These are phyloP conservation scores for Onthophagus sagittarius DNA, from an alignment of 2,888 invertebrate genomes.

Conservation along the genomic window DNA sequence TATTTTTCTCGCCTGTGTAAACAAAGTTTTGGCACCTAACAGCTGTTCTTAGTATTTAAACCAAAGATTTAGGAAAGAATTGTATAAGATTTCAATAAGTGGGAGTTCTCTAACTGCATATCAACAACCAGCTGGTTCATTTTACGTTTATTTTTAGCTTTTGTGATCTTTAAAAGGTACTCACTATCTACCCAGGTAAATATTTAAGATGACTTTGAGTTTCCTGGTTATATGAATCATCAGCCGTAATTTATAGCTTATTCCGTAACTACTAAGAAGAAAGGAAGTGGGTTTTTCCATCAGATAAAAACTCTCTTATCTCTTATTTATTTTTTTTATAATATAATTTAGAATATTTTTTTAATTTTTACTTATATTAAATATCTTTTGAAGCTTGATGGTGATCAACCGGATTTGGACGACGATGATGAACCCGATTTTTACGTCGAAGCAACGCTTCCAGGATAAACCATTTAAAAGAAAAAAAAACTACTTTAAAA, in stretches of 20 bases:
- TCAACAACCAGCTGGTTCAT: neutral
- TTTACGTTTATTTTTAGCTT: neutral
- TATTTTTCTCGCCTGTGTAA: neutral
- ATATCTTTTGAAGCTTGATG: conserved; percentile 67
- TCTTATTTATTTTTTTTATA: neutral
- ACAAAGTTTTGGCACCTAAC: neutral
- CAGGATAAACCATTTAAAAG: conserved; percentile 55
- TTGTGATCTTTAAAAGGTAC: neutral
- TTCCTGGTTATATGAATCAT: neutral
- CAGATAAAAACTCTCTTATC: too few species aligned
- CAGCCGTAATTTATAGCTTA: neutral
- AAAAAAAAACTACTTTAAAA: too few species aligned
- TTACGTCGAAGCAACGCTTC: conserved; percentile 86
- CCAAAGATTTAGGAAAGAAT: neutral
- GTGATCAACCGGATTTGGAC: conserved; percentile 74
- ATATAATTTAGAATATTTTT: neutral
- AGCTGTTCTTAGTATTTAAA: neutral
- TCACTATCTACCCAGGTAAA: neutral
- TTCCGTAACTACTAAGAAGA: neutral
- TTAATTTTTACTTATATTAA: conserved; percentile 24
- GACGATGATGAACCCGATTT: conserved; percentile 90
- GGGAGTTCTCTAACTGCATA: neutral
- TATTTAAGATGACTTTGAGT: neutral
- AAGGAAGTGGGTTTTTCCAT: neutral
- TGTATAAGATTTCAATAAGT: too few species aligned